A percentile compares a stretch with the other conserved stretches of the same genome.
phyloP scores from a whole-genome alignment of 2,113 vertebrate species.

The Neogobius melanostomus region DNA sequence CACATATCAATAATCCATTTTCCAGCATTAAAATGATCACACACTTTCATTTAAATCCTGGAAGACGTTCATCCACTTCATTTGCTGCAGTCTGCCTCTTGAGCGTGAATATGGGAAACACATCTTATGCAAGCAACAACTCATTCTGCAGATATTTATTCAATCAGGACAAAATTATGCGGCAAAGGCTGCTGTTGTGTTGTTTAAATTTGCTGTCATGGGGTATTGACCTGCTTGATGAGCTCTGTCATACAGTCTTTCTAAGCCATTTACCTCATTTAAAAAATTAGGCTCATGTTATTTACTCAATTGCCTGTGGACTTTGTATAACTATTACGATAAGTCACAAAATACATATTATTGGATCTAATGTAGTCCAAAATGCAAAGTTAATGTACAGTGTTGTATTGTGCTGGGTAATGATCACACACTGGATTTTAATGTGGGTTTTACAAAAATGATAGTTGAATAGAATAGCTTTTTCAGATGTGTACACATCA shows the following conservation, averaged over 20 bases:
- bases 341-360: slow-evolving; percentile 19
- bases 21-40: too few relatives aligned
- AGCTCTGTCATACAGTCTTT: slow-evolving; percentile 24
- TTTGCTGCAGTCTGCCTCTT: too few relatives aligned
- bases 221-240: slow-evolving; percentile 22
- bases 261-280: slow-evolving; percentile 15
- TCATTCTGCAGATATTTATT: background rate
- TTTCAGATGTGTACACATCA: too few relatives aligned
- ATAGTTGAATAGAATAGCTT: too few relatives aligned
- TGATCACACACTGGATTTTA: slow-evolving; percentile 11
- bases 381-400: slow-evolving; percentile 21
- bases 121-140: slow-evolving; percentile 19
- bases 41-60: too few relatives aligned
- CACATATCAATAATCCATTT: too few relatives aligned
- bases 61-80: too few relatives aligned
- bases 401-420: slow-evolving; percentile 33
- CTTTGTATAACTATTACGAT: slow-evolving; percentile 23
- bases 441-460: background rate
- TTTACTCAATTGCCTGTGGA: slow-evolving; percentile 49
- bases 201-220: background rate
- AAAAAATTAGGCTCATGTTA: slow-evolving; percentile 33
- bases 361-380: slow-evolving; percentile 18
- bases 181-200: background rate
- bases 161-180: background rate
- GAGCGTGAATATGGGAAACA: background rate